These are phyloP conservation scores for Tetrax tetrax DNA, from an alignment of 2,113 vertebrate species.

Conservation along the genomic window DNA sequence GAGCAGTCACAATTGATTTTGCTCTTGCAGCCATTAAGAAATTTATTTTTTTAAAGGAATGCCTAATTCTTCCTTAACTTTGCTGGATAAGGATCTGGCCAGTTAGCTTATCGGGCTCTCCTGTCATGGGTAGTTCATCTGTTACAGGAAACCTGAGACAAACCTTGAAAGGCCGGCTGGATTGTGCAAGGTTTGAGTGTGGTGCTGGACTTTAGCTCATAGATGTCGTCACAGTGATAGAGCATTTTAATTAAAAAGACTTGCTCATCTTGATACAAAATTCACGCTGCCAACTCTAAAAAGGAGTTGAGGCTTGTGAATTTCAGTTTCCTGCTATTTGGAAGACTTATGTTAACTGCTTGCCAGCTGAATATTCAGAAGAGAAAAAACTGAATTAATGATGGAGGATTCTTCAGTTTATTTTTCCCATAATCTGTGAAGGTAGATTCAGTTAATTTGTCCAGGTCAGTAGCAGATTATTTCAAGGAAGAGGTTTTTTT, in stretches of 20 bases:
- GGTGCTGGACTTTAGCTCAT: background rate
- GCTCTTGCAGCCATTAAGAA: background rate
- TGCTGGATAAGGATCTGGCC: background rate
- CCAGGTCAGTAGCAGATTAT: background rate
- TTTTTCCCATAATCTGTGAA: background rate
- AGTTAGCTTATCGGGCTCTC: background rate
- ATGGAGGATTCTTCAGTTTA: background rate
- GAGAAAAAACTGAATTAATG: background rate
- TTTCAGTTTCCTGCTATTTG: conserved; percentile 7
- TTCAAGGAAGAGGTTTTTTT: background rate
- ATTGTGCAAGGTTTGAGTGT: background rate
- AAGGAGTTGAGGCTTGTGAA: conserved; percentile 3
- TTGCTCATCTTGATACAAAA: background rate
- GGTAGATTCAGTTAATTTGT: background rate
- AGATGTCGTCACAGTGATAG: background rate
- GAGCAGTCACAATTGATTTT: background rate
- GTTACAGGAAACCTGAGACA: background rate
- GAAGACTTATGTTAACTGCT: conserved; percentile 1
- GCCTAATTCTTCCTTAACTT: background rate
- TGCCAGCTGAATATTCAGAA: background rate
- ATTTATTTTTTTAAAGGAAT: background rate
- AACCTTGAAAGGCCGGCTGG: background rate
- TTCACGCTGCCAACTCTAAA: background rate
- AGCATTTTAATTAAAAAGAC: background rate
- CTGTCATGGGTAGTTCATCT: background rate